Base-by-base conservation (phyloP, 1,140 invertebrate species). In the Bathynomus jamesi region DNA sequence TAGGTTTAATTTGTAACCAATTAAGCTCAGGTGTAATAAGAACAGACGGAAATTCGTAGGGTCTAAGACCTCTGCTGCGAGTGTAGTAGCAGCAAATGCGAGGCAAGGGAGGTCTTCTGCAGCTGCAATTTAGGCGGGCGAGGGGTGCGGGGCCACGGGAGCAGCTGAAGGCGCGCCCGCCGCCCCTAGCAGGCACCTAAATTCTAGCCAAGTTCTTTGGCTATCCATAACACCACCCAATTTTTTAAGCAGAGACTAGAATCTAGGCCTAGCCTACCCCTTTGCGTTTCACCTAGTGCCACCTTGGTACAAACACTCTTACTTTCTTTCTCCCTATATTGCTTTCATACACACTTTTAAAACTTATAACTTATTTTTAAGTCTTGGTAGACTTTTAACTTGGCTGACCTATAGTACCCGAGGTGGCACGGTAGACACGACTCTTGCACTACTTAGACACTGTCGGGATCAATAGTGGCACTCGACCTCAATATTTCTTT, bases 151-250 rank as follows among this genome's bases (percentile, higher is more conserved):
- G 40, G 40, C 40, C 21, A 53, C 40, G 40, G 40, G 40, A 53
- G 40, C 40, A 53, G 40, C 40, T 53, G 21, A 53, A 53, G 40
- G 40, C 40, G 40, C 40, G 40, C 40, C 40, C 40, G 40, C 40
- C 40, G 40, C 40, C 40, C 40, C 40, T 53, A 53, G 40, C 40
- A 53, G 40, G 40, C 40, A 53, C 40, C 40, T 53, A 53, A 53
- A 53, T 2, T 53, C 21, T 53, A 53, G 40, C 40, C 40, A 53
- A 53, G 21, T 53, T 17, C 21, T 53, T 2, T 53, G 40, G 40
- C 40, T 53, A 53, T 53, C 40, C 40, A 53, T 53, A 53, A 53
- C 40, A 53, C 40, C 40, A 53, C 40, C 40, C 40, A 53, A 53
- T 17, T 53, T 53, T 17, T 53, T 53, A 53, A 17, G 21, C 11